Conservation (phyloP, 1,140 invertebrate species). For the Apis florea region DNA sequence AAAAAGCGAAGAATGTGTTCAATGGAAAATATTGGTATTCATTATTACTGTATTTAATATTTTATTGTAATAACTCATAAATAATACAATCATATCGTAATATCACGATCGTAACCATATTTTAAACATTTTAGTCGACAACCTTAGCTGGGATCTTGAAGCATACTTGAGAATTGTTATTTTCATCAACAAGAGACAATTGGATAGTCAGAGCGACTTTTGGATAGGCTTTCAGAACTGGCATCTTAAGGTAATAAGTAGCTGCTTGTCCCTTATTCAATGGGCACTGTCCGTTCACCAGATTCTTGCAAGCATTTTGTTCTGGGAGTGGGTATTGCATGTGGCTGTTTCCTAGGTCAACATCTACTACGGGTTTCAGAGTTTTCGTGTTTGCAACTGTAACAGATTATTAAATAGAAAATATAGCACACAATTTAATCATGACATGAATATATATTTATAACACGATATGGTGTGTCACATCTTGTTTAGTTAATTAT, state of each 20-base stretch:
- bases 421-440: background rate
- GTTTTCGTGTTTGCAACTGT: slow-evolving; percentile 53
- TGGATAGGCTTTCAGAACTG: slow-evolving; percentile 60
- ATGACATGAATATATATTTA: background rate
- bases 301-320: slow-evolving; percentile 63
- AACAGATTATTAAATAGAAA: slow-evolving; percentile 12
- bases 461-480: too few species aligned
- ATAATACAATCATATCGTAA: background rate
- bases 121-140: slow-evolving; percentile 9
- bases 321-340: slow-evolving; percentile 58
- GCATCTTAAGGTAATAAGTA: slow-evolving; percentile 68
- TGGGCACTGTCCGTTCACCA: slow-evolving; percentile 67
- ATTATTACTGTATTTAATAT: background rate
- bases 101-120: background rate
- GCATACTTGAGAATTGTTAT: slow-evolving; percentile 51
- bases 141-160: slow-evolving; percentile 59
- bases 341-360: slow-evolving; percentile 12
- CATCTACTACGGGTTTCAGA: slow-evolving; percentile 59
- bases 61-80: background rate
- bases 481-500: too few species aligned
- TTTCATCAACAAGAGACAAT: slow-evolving; percentile 57
- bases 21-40: too few species aligned
- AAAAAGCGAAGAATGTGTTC: background rate
- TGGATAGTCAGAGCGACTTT: slow-evolving; percentile 52
- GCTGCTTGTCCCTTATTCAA: slow-evolving; percentile 62